Evolutionary conservation across 2,888 invertebrate genomes (phyloP).

Genomic region (Phanerotoma sp.): DNA sequence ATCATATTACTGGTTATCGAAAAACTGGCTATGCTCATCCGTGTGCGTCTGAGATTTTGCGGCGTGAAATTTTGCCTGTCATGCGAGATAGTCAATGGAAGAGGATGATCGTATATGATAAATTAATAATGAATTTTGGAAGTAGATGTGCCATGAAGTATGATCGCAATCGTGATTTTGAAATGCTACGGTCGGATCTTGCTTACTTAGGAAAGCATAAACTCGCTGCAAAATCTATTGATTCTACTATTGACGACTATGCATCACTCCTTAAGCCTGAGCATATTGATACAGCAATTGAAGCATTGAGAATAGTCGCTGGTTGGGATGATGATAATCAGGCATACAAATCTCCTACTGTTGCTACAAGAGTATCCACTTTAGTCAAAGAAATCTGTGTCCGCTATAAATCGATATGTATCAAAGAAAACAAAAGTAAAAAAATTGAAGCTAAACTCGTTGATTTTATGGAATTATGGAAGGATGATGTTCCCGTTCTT

Average conservation of each 20-base stretch:
- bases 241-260: constrained; percentile 19
- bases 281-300: constrained; percentile 12
- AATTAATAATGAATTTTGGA: constrained; percentile 25
- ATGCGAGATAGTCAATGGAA: constrained; percentile 27
- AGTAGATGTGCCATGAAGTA: constrained; percentile 28
- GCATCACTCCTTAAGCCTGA: constrained; percentile 17
- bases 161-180: constrained; percentile 14
- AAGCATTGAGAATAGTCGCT: constrained; percentile 11
- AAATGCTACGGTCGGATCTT: constrained; percentile 21
- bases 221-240: not conserved
- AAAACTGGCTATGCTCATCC: constrained; percentile 21
- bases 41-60: constrained; percentile 20
- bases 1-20: constrained; percentile 21
- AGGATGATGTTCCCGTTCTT: constrained; percentile 22
- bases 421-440: constrained; percentile 8
- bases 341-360: constrained; percentile 8
- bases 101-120: constrained; percentile 27
- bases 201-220: constrained; percentile 18
- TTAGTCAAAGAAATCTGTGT: constrained; percentile 12
- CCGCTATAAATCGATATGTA: constrained; percentile 6
- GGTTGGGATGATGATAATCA: constrained; percentile 9
- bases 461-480: constrained; percentile 27
- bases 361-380: constrained; percentile 14
- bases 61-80: constrained; percentile 28
- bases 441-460: constrained; percentile 22